Evolutionary conservation across 2,888 invertebrate species (phyloP).

Genomic region (Calameuta idolon): DNA sequence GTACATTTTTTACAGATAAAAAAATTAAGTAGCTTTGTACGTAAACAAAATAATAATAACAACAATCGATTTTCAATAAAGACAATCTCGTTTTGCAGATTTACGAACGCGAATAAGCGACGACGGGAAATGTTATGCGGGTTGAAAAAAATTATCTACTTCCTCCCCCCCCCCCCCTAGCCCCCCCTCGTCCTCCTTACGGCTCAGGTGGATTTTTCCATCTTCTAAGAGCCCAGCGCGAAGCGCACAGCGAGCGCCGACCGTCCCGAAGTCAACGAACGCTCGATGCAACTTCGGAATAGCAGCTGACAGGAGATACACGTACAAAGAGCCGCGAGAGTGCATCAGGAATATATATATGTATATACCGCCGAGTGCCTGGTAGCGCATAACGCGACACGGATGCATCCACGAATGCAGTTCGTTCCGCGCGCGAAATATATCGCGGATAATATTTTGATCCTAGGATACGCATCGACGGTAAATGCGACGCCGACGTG

Average conservation of each 20-base stretch:
- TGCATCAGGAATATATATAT: not conserved
- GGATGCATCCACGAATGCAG: not conserved
- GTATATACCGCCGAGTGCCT: not conserved
- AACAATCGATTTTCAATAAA: not conserved
- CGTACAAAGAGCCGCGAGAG: not conserved
- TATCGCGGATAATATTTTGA: not conserved
- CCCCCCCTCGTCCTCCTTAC: no score
- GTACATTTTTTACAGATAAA: not conserved
- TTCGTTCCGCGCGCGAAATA: not conserved
- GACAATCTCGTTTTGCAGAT: not conserved
- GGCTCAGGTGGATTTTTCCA: not conserved
- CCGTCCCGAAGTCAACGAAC: not conserved
- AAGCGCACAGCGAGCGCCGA: not conserved
- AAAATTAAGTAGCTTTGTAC: not conserved
- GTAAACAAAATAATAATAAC: not conserved
- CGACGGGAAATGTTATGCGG: no score
- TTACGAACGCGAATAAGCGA: no score
- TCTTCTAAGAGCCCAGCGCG: not conserved
- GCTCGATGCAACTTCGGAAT: not conserved
- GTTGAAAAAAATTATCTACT: no score
- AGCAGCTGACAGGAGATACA: not conserved
- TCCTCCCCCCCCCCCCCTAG: accelerated
- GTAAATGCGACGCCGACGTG: not conserved
- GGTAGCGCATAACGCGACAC: not conserved
- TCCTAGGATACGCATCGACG: not conserved